A percentile compares a stretch with the other conserved stretches of the same genome.
These are phyloP conservation scores for Engraulis encrasicolus DNA, from an alignment of 2,113 vertebrate species.

Conservation along the genomic window DNA sequence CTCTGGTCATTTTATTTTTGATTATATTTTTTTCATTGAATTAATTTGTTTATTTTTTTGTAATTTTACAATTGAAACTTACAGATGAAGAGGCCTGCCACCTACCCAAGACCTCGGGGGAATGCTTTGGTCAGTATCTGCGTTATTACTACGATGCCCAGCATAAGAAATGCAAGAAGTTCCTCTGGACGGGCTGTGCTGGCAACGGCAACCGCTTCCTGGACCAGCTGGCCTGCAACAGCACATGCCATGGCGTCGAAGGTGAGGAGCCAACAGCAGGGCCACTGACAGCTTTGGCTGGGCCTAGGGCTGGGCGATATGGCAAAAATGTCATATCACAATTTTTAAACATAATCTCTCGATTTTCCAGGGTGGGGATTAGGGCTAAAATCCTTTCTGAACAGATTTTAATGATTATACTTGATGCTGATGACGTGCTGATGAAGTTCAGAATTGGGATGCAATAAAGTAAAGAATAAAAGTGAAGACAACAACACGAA, in stretches of 20 bases:
- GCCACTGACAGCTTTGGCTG: too few relatives aligned
- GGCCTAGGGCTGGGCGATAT: too few relatives aligned
- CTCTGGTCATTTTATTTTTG: not conserved
- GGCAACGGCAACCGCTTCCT: slow-evolving; percentile 75
- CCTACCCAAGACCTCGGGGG: slow-evolving; percentile 43
- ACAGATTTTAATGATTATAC: too few relatives aligned
- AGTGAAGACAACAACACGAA: too few relatives aligned
- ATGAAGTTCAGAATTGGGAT: too few relatives aligned
- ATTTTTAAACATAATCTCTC: too few relatives aligned
- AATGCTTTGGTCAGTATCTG: slow-evolving; percentile 29
- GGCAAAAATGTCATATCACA: too few relatives aligned
- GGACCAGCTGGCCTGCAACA: slow-evolving; percentile 45
- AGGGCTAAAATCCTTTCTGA: too few relatives aligned
- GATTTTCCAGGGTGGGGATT: too few relatives aligned
- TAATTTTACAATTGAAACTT: not conserved
- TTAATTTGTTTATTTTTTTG: not conserved
- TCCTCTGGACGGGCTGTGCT: slow-evolving; percentile 60
- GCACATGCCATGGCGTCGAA: slow-evolving; percentile 65
- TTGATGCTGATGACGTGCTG: too few relatives aligned
- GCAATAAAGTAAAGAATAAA: too few relatives aligned
- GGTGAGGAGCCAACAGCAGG: slow-evolving; percentile 53
- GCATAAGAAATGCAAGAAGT: slow-evolving; percentile 60
- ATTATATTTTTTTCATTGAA: not conserved
- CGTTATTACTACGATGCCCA: slow-evolving; percentile 65
- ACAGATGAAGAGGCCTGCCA: slow-evolving; percentile 57